A percentile compares a stretch with the other conserved stretches of the same genome.
Evolutionary conservation across 2,113 vertebrate species (phyloP).

Genomic region (Myrmophylax atrothorax): DNA sequence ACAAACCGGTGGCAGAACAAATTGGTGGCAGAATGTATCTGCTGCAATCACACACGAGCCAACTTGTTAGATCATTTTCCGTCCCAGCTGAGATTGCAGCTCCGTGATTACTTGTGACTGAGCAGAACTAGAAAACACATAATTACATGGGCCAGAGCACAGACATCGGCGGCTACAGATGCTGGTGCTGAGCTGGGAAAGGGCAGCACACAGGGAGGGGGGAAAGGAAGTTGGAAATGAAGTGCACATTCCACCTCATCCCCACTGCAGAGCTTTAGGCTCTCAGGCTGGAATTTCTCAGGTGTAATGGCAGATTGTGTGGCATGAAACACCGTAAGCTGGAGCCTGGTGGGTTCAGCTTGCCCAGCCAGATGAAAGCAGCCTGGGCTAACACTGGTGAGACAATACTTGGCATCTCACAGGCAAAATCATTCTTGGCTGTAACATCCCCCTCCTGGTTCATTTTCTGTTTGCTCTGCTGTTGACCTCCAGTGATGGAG

Average conservation of each 20-base stretch:
- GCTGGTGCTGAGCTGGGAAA: background rate
- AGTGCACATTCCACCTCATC: background rate
- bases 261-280: background rate
- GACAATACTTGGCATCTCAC: constrained; percentile 37
- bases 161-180: background rate
- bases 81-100: background rate
- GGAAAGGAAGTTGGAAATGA: background rate
- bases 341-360: background rate
- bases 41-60: background rate
- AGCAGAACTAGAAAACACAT: background rate
- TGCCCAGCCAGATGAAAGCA: constrained; percentile 5
- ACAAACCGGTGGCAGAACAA: background rate
- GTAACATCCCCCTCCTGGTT: background rate
- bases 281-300: background rate
- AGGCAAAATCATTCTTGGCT: constrained; percentile 16
- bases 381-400: background rate
- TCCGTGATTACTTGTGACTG: background rate
- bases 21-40: background rate
- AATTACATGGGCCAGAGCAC: background rate
- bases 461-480: constrained; percentile 7
- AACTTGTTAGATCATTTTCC: background rate
- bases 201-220: background rate
- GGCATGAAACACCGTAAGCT: background rate
- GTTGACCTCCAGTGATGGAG: constrained; percentile 26
- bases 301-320: background rate